Conservation (phyloP, 1,140 invertebrate genomes). For the Drosophila eugracilis region DNA sequence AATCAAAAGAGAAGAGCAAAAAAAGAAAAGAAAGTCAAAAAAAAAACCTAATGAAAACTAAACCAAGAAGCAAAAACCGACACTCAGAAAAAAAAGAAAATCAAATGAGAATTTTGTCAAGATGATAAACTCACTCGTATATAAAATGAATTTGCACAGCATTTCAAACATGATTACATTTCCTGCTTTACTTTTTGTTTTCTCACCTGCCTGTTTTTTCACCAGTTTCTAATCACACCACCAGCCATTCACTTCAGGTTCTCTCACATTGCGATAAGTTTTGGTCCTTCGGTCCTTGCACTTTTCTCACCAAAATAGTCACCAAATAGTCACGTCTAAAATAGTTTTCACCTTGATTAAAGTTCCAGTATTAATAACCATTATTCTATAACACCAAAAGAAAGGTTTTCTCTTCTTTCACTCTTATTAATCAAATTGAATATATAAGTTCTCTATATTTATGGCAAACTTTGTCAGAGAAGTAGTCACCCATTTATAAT, state of each 20-base stretch:
- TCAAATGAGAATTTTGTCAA: constrained; percentile 22
- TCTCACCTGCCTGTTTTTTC: constrained; percentile 20
- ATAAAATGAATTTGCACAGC: constrained; percentile 69
- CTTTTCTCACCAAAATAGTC: no score
- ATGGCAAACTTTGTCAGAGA: background rate
- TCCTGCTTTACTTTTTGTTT: constrained; percentile 18
- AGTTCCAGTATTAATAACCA: no score
- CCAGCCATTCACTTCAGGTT: background rate
- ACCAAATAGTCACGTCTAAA: no score
- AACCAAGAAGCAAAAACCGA: constrained; percentile 35
- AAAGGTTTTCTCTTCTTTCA: background rate
- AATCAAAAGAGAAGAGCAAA: constrained; percentile 1
- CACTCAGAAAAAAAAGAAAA: constrained; percentile 16
- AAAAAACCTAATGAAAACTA: constrained; percentile 24
- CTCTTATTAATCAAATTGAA: background rate
- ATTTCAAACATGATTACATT: constrained; percentile 33
- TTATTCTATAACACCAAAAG: background rate
- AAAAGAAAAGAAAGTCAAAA: constrained; percentile 14
- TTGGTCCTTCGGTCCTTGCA: constrained; percentile 14
- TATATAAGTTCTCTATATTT: no score
- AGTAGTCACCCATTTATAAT: background rate
- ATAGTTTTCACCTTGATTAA: background rate
- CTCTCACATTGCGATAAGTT: no score
- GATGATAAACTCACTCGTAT: no score
- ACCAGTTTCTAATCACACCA: background rate